phyloP scores from a whole-genome alignment of 2,888 invertebrate species.

The Pandemis heparana region DNA sequence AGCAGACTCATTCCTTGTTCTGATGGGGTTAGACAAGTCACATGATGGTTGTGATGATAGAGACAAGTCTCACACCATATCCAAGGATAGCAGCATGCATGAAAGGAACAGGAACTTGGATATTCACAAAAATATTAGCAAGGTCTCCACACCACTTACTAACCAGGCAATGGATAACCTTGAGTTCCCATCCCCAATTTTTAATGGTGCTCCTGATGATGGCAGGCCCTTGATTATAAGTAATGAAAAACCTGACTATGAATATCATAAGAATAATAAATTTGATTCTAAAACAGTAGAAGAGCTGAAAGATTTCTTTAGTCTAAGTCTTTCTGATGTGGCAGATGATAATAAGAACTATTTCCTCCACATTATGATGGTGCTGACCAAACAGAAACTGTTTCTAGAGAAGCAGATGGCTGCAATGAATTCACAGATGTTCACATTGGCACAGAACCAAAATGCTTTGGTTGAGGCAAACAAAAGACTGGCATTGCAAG shows the following conservation, averaged over 20 bases:
- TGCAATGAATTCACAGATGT: conserved; percentile 68
- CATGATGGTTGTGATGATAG: conserved; percentile 64
- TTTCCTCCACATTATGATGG: conserved; percentile 81
- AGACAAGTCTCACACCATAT: conserved; percentile 63
- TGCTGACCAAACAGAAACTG: conserved; percentile 78
- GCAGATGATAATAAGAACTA: conserved; percentile 76
- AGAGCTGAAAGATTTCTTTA: conserved; percentile 78
- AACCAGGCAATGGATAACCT: conserved; percentile 64
- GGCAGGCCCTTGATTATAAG: conserved; percentile 57
- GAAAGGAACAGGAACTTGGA: conserved; percentile 66
- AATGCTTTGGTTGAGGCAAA: conserved; percentile 79
- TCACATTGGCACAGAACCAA: conserved; percentile 69
- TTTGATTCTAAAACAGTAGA: conserved; percentile 63
- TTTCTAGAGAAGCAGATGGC: conserved; percentile 76
- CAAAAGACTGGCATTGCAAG: conserved; percentile 76
- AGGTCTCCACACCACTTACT: conserved; percentile 75
- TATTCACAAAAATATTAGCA: conserved; percentile 70
- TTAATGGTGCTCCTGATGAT: conserved; percentile 66
- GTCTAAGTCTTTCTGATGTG: conserved; percentile 70
- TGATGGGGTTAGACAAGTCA: conserved; percentile 76
- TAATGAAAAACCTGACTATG: conserved; percentile 53
- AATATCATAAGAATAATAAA: conserved; percentile 46
- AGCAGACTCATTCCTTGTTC: conserved; percentile 76
- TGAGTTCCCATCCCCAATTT: conserved; percentile 65
- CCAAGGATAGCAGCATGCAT: conserved; percentile 64